Evolutionary conservation across 1,140 invertebrate genomes (phyloP).

Genomic region (Hycleus cichorii): DNA sequence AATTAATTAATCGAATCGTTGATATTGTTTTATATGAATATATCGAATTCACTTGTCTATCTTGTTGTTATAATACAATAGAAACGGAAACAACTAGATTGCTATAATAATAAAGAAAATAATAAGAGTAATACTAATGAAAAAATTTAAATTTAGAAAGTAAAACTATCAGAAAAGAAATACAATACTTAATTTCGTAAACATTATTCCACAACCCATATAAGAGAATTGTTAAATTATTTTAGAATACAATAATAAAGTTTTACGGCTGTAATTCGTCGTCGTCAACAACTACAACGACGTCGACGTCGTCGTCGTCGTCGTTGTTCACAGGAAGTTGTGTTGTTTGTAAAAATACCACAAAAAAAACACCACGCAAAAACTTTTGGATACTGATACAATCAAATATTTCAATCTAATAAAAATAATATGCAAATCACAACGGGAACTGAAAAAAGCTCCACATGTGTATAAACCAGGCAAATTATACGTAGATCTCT

Average conservation of each 20-base stretch:
- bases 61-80: too few relatives aligned
- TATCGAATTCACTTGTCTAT: too few relatives aligned
- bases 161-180: conserved; percentile 14
- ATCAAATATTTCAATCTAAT: conserved; percentile 11
- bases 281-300: too few relatives aligned
- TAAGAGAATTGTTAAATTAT: conserved; percentile 9
- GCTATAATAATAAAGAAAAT: too few relatives aligned
- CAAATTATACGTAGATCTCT: too few relatives aligned
- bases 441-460: not conserved
- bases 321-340: conserved; percentile 6
- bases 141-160: conserved; percentile 12
- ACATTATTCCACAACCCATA: conserved; percentile 11
- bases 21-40: too few relatives aligned
- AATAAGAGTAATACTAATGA: too few relatives aligned
- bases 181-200: conserved; percentile 15
- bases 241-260: conserved; percentile 15
- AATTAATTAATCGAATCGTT: too few relatives aligned
- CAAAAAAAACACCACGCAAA: not conserved
- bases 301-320: too few relatives aligned
- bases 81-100: too few relatives aligned
- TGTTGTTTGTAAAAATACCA: conserved; percentile 1
- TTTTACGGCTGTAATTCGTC: conserved; percentile 8
- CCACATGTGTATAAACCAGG: too few relatives aligned
- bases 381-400: not conserved
- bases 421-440: conserved; percentile 9